Percentiles rank a stretch among this genome's conserved stretches.
Evolutionary conservation across 2,888 invertebrate genomes (phyloP).

Genomic region (Drosophila cracens): DNA sequence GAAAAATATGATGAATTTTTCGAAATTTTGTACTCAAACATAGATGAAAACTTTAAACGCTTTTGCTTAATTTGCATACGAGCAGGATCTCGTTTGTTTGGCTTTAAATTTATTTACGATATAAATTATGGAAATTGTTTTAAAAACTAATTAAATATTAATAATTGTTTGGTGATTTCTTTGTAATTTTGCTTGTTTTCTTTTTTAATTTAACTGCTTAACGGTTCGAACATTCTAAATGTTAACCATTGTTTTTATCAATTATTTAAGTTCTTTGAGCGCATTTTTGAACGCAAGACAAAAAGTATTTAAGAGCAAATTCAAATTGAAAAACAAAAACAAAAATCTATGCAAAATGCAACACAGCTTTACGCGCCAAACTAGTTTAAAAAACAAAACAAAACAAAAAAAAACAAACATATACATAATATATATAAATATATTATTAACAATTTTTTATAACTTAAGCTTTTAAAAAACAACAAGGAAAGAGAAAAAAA

Average conservation of each 20-base stretch:
- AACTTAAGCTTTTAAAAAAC: conserved; percentile 58
- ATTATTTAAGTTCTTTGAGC: conserved; percentile 71
- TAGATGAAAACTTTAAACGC: conserved; percentile 42
- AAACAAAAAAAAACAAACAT: conserved; percentile 37
- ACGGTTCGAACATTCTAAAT: conserved; percentile 68
- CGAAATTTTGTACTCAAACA: conserved; percentile 60
- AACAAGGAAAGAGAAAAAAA: conserved; percentile 26
- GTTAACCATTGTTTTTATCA: conserved; percentile 73
- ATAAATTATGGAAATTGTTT: conserved; percentile 55
- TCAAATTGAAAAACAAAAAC: conserved; percentile 45
- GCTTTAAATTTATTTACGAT: conserved; percentile 78
- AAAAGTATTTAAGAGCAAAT: conserved; percentile 74
- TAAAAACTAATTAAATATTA: conserved; percentile 57
- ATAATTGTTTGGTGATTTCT: conserved; percentile 44
- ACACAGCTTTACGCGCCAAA: conserved; percentile 80
- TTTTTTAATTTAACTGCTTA: conserved; percentile 44
- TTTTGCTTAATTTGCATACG: conserved; percentile 76
- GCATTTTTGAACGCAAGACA: conserved; percentile 70
- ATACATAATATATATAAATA: conserved; percentile 34
- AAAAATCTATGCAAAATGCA: conserved; percentile 67
- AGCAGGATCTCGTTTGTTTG: conserved; percentile 84
- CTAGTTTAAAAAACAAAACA: conserved; percentile 72
- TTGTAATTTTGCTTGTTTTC: conserved; percentile 41
- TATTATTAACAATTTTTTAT: conserved; percentile 63
- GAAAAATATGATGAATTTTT: conserved; percentile 53